phyloP scores from a whole-genome alignment of 2,888 invertebrate genomes.

The Chymomyza amoena region DNA sequence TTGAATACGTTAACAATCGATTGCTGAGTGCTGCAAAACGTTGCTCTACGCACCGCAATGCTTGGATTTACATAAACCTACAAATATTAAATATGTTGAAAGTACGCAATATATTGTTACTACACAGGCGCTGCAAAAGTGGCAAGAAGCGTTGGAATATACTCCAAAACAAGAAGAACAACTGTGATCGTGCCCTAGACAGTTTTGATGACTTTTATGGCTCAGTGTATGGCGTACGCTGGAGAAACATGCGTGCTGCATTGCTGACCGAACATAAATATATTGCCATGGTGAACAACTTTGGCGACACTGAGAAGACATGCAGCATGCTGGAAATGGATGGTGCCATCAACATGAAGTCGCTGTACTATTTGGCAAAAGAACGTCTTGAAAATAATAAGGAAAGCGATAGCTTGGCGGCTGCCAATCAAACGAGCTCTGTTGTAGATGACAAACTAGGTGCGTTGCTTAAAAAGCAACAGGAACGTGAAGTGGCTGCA shows the following conservation, averaged over 20 bases:
- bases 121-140: slow-evolving; percentile 74
- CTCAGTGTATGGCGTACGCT: slow-evolving; percentile 88
- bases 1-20: neutral
- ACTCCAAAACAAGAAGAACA: slow-evolving; percentile 81
- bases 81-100: slow-evolving; percentile 63
- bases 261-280: slow-evolving; percentile 90
- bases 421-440: slow-evolving; percentile 21
- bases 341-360: slow-evolving; percentile 82
- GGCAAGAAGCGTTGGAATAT: slow-evolving; percentile 80
- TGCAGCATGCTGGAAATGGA: slow-evolving; percentile 81
- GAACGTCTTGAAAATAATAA: slow-evolving; percentile 37
- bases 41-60: neutral
- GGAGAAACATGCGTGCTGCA: slow-evolving; percentile 91
- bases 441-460: slow-evolving; percentile 71
- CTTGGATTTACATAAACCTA: neutral
- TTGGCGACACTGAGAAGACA: slow-evolving; percentile 85
- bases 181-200: slow-evolving; percentile 88
- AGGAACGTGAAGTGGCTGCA: slow-evolving; percentile 71
- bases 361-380: slow-evolving; percentile 80
- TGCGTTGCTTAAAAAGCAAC: slow-evolving; percentile 70
- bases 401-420: neutral
- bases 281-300: slow-evolving; percentile 94
- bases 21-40: neutral
- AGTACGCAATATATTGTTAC: slow-evolving; percentile 54
- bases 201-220: slow-evolving; percentile 97